Evolutionary conservation across 2,888 invertebrate genomes (phyloP), one percentile per base, ranked within the genome.

Genomic region (Boloria selene): DNA sequence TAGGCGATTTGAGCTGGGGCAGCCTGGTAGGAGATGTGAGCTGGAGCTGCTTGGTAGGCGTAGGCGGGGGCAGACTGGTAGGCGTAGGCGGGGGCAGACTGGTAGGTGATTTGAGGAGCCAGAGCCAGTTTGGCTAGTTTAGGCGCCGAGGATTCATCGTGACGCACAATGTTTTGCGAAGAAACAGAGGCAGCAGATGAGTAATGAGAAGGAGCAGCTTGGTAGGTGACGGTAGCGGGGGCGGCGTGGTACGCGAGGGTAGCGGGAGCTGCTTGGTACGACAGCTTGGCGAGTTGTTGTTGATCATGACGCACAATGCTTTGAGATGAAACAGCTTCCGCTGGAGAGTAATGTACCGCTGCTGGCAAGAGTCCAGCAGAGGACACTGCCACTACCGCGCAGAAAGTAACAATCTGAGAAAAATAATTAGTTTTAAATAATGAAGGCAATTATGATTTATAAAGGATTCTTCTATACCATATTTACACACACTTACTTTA

Each of bases 301-400:
- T 78, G 82, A 79, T 84, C 85, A 72, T 81, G 82, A 63, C 86
- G 82, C 42, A 85, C 79, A 72, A 85, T 82, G 75, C 77, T 85
- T 69, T 85, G 84, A 4, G 85, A 85, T 52, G 86, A 86, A n/a
- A 85, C 82, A 4, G 83, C 83, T 2, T 78, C 75, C 13, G 83
- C 83, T 5, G 80, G 72, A 14, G 81, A 82, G 75, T 84, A 82
- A 72, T 87, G 85, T 80, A 63, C 93, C 65, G 70, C 88, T 67
- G 70, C 88, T 13, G 81, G 71, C 69, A 83, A 68, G n/a, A 79
- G 74, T 78, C 82, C 54, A 71, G 82, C 72, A 75, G 80, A 65
- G 68, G 76, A 72, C 45, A 74, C 74, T 16, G 80, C 79, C 72
- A 79, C 76, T 47, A 81, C 70, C 54, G 79, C 78, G 64, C 77